Conservation (phyloP, 2,113 vertebrate genomes). For the Drymodes brunneopygia region DNA sequence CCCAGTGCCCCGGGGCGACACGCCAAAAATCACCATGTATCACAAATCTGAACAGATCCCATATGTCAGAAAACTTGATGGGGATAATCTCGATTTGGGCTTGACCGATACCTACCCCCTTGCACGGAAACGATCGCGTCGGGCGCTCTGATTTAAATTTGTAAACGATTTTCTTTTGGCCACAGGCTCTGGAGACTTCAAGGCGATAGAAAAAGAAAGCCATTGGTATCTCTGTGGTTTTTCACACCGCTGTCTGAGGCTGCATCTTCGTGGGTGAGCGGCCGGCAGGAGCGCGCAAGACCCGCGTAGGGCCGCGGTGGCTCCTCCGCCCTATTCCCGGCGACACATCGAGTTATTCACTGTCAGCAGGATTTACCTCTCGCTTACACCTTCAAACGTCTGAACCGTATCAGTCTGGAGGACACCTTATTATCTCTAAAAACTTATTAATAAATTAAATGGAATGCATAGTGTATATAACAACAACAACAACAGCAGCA, state of each 20-base stretch:
- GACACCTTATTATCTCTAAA: background rate
- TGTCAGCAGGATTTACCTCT: background rate
- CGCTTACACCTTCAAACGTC: background rate
- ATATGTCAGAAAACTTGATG: background rate
- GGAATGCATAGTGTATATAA: background rate
- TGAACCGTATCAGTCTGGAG: background rate
- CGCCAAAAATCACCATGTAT: background rate
- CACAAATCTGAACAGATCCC: background rate
- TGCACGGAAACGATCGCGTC: accelerated
- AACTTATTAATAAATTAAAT: background rate
- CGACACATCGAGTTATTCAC: accelerated
- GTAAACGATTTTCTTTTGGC: background rate
- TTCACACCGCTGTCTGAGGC: background rate
- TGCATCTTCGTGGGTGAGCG: background rate
- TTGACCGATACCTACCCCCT: background rate
- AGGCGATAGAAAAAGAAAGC: background rate
- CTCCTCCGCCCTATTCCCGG: background rate
- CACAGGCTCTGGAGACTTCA: background rate
- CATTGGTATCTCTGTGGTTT: accelerated
- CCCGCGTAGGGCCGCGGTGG: background rate
- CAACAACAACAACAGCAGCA: background rate
- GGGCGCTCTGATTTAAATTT: background rate
- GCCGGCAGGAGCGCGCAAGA: background rate
- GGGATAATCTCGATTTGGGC: background rate
- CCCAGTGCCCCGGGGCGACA: too few relatives aligned